Evolutionary conservation across 2,113 vertebrate genomes (phyloP), one percentile per base, ranked within the genome.

Genomic region (Puma concolor): DNA sequence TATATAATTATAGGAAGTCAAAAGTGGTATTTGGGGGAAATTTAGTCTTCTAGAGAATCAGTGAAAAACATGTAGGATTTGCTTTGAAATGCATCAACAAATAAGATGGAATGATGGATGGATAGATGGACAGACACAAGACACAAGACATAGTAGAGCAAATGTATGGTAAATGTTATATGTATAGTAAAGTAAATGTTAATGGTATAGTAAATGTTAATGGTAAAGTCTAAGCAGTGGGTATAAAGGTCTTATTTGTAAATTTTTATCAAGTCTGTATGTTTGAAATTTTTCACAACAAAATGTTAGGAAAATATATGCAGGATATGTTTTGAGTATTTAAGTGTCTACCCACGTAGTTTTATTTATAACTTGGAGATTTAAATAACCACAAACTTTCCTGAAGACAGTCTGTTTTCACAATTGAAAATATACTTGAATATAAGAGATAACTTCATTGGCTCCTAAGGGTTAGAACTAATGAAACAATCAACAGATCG

Each of bases 311-410:
- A 13, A 84, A 91, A 82, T 81, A 82, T 9, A 63, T 69, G 14
- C 16, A 83, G 29, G 41, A 23, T 91, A 66, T 80, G 27, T 66
- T 60, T 15, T 41, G 41, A 93, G 16, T 86, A 41, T 88, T 80
- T 94, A 71, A 92, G 64, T 95, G 10, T 89, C 33, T 81, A 92
- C 11, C 33, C 50, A 93, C 15, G 69, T 29, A 44, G 38, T 52
- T 90, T 86, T 64, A 41, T 92, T 85, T 93, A 90, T 84, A 93
- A 52, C 8, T 67, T 94, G 54, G 44, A 84, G 64, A 57, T 88
- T 74, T 92, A 66, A 96, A 76, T 84, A 63, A 21, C 33, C 41
- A 92, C 44, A 88, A n/a, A 64, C 27, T 41, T 92, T 74, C 71
- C 63, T 88, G 31, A 89, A 79, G 27, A 72, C 21, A n/a, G 48